These are phyloP conservation scores for Gobio occitaniae DNA, from an alignment of 2,797 vertebrate species.

Conservation along the genomic window DNA sequence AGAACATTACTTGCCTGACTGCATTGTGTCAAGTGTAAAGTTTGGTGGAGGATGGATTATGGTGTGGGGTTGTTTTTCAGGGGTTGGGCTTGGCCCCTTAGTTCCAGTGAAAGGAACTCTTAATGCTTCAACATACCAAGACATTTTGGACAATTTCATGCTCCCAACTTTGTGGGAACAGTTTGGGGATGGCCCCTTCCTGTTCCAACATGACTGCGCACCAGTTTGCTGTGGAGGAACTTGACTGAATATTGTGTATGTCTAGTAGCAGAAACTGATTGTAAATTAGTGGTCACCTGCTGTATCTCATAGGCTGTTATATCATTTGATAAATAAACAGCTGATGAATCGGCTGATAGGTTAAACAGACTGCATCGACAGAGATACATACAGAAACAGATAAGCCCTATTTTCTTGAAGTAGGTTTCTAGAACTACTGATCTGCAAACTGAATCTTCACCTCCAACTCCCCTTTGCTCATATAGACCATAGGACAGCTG, in stretches of 20 bases:
- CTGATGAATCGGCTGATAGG: background rate
- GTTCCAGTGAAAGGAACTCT: no score
- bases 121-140: no score
- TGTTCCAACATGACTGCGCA: no score
- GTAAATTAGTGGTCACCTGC: background rate
- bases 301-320: background rate
- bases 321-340: background rate
- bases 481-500: background rate
- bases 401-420: background rate
- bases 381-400: background rate
- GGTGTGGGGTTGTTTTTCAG: no score
- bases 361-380: background rate
- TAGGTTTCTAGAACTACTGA: constrained; percentile 1
- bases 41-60: no score
- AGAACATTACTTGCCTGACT: no score
- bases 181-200: no score
- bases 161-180: no score
- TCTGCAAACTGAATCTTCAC: background rate
- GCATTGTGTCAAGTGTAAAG: no score
- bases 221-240: no score
- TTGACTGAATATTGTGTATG: background rate
- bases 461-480: background rate
- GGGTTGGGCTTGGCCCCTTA: no score
- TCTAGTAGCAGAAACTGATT: background rate
- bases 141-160: no score